Percentiles rank a stretch among this genome's conserved stretches.
phyloP scores from a whole-genome alignment of 1,140 invertebrate species.

The Phocides pigmalion region DNA sequence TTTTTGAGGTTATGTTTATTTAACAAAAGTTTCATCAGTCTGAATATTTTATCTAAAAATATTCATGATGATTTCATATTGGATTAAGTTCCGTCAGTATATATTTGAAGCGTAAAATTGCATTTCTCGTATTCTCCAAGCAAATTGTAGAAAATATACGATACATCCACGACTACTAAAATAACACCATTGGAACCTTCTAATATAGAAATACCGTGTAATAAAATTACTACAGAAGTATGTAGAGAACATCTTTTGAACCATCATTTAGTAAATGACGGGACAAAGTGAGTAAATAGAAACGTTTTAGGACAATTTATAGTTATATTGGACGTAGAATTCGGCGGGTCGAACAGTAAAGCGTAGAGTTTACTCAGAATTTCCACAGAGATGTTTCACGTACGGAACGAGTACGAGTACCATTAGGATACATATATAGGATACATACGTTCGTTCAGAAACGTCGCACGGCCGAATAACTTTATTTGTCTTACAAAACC shows the following conservation, averaged over 20 bases:
- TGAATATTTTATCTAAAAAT: too few species aligned
- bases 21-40: too few species aligned
- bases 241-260: too few species aligned
- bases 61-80: too few species aligned
- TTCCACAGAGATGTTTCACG: slow-evolving; percentile 25
- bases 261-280: slow-evolving; percentile 4
- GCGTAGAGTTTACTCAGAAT: slow-evolving; percentile 15
- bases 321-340: slow-evolving; percentile 11
- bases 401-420: neutral
- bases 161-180: neutral
- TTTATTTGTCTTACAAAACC: slow-evolving; percentile 8
- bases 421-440: slow-evolving; percentile 26
- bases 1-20: too few species aligned
- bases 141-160: neutral
- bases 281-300: neutral
- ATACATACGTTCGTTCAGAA: slow-evolving; percentile 20
- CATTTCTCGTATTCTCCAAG: neutral
- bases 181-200: neutral
- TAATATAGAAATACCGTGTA: neutral
- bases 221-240: neutral
- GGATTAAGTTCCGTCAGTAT: too few species aligned
- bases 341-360: slow-evolving; percentile 16
- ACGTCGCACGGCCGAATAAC: slow-evolving; percentile 21
- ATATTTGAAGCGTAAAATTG: too few species aligned
- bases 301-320: slow-evolving; percentile 16